Conservation (phyloP, 2,113 vertebrate genomes). For the Gadus macrocephalus region DNA sequence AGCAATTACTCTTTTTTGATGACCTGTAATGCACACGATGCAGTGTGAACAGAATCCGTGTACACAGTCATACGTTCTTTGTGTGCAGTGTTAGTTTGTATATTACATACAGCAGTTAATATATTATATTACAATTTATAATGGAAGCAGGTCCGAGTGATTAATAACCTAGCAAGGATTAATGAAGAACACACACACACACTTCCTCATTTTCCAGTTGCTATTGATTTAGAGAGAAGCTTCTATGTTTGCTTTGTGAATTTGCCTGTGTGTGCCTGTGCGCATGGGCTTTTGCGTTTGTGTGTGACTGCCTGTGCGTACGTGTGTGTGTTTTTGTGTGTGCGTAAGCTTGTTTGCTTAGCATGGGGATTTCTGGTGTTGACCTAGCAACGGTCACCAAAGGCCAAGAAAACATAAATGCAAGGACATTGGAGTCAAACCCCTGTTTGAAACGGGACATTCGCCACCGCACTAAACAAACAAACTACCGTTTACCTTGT, state of each 20-base stretch:
- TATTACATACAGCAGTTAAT: too few species aligned
- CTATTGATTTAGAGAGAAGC: constrained; percentile 24
- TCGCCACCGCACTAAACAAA: constrained; percentile 6
- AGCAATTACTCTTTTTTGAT: too few species aligned
- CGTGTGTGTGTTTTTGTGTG: constrained; percentile 2
- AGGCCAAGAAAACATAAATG: constrained; percentile 36
- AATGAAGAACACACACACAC: constrained; percentile 8
- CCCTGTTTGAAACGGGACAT: not conserved
- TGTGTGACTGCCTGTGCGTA: not conserved
- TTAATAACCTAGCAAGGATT: too few species aligned
- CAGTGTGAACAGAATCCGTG: too few species aligned
- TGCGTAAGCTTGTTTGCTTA: not conserved
- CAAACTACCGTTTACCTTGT: constrained; percentile 8
- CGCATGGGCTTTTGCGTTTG: not conserved
- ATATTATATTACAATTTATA: too few species aligned
- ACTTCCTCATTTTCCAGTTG: constrained; percentile 69
- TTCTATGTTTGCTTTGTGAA: constrained; percentile 25
- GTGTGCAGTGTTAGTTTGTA: too few species aligned
- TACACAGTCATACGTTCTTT: too few species aligned
- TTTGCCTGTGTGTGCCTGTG: constrained; percentile 4
- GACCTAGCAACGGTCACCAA: constrained; percentile 38
- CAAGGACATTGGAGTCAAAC: constrained; percentile 16
- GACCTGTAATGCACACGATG: too few species aligned
- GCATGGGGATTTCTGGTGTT: constrained; percentile 18
- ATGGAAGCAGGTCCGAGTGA: too few species aligned